A percentile compares a stretch with the other conserved stretches of the same genome.
Conservation (phyloP, 2,113 vertebrate genomes). For the Alligator sinensis region DNA sequence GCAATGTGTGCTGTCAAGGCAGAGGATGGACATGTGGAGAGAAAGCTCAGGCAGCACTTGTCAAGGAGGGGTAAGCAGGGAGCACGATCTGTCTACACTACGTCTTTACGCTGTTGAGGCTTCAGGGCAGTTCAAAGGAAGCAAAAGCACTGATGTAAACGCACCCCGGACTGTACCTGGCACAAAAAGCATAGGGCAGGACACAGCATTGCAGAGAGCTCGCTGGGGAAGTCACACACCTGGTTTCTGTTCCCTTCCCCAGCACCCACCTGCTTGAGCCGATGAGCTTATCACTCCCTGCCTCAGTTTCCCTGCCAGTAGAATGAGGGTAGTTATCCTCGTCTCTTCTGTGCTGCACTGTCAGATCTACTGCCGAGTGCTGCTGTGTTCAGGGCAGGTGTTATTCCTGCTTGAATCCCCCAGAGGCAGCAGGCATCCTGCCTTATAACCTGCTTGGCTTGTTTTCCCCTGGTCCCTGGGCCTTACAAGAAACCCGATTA, state of each 20-base stretch:
- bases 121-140: too few species aligned
- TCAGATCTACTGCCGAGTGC: not conserved
- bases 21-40: not conserved
- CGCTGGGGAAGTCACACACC: too few species aligned
- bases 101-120: too few species aligned
- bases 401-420: not conserved
- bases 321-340: not conserved
- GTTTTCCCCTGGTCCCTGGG: not conserved
- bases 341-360: not conserved
- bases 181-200: too few species aligned
- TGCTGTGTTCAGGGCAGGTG: not conserved
- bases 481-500: not conserved
- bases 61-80: too few species aligned
- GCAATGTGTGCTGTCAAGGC: accelerated
- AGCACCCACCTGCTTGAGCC: too few species aligned
- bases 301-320: not conserved
- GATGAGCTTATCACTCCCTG: not conserved
- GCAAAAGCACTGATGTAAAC: too few species aligned
- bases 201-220: too few species aligned
- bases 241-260: too few species aligned
- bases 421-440: not conserved
- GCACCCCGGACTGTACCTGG: too few species aligned
- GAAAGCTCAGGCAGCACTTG: not conserved
- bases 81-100: too few species aligned
- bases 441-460: not conserved